Conservation (phyloP, 2,888 invertebrate genomes). For the Nemotelus pantherinus region DNA sequence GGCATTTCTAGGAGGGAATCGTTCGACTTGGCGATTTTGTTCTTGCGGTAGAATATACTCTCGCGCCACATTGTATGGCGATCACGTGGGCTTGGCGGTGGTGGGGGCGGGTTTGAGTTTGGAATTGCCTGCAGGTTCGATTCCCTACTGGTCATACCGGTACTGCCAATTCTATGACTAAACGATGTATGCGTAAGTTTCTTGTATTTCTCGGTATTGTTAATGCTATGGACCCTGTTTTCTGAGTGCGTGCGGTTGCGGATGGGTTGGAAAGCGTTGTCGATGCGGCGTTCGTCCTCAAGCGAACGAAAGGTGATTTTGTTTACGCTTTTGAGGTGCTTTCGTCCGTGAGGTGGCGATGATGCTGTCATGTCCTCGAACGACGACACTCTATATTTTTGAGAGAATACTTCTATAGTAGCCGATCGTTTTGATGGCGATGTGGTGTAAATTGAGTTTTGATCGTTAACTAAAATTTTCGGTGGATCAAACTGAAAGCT, state of each 20-base stretch:
- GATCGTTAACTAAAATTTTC: slow-evolving; percentile 64
- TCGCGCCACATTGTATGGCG: slow-evolving; percentile 64
- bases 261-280: slow-evolving; percentile 64
- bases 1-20: slow-evolving; percentile 63
- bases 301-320: slow-evolving; percentile 63
- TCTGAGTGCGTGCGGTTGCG: slow-evolving; percentile 63
- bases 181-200: slow-evolving; percentile 64
- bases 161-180: slow-evolving; percentile 53
- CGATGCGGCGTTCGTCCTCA: slow-evolving; percentile 64
- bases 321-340: slow-evolving; percentile 62
- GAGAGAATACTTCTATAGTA: slow-evolving; percentile 65
- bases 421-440: slow-evolving; percentile 64
- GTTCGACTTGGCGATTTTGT: slow-evolving; percentile 64
- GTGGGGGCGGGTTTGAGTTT: neutral
- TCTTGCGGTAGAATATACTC: slow-evolving; percentile 64
- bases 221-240: slow-evolving; percentile 59
- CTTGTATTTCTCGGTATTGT: slow-evolving; percentile 63
- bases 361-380: slow-evolving; percentile 64
- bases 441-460: slow-evolving; percentile 65
- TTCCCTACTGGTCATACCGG: slow-evolving; percentile 9
- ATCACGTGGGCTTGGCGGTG: slow-evolving; percentile 46
- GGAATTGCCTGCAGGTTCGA: slow-evolving; percentile 1
- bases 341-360: slow-evolving; percentile 57
- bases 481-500: slow-evolving; percentile 63
- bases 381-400: slow-evolving; percentile 64